Evolutionary conservation across 2,797 vertebrate species (phyloP), one percentile per base, ranked within the genome.

Genomic region (Spea hammondii): DNA sequence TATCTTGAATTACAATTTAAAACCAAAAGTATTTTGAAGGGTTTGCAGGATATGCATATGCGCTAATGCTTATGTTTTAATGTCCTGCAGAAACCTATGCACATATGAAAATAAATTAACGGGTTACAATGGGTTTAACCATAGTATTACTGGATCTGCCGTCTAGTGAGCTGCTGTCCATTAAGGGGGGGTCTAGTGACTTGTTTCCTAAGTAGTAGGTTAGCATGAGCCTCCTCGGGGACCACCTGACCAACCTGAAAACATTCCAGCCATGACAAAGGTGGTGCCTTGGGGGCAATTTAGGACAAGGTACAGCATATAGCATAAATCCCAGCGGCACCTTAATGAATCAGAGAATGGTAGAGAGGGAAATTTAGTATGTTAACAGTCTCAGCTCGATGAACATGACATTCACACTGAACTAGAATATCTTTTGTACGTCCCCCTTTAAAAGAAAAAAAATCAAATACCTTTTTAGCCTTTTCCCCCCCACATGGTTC

Each of bases 221-320:
- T 85, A 80, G 81, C 78, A 77, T 77, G 80, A 74, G 84, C 83
- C 86, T 89, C 93, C 89, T 91, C 86, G 74, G 89, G 92, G 92
- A 89, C 89, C 88, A 91, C 92, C 90, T 87, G 88, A 85, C 86
- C 83, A 65, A 85, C 88, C 85, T 86, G 85, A 89, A 92, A 91
- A 89, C 88, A 83, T 88, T 88, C 89, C 91, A 88, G 89, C 91
- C 91, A 88, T 84, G 83, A 89, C 89, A 88, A 87, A 86, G 88
- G 85, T 85, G 87, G 84, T 91, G 91, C 89, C 88, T 90, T 89
- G 93, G 94, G 93, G 93, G 92, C 91, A 94, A 85, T 94, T 95
- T 93, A 84, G 89, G 88, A 87, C 91, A 89, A 92, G 91, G 91
- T 89, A 89, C 90, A 91, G 91, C 93, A 91, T 89, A 87, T 88